Percentiles rank a stretch among this genome's conserved stretches.
Conservation (phyloP, 2,797 vertebrate genomes). For the Poecilia velifera region DNA sequence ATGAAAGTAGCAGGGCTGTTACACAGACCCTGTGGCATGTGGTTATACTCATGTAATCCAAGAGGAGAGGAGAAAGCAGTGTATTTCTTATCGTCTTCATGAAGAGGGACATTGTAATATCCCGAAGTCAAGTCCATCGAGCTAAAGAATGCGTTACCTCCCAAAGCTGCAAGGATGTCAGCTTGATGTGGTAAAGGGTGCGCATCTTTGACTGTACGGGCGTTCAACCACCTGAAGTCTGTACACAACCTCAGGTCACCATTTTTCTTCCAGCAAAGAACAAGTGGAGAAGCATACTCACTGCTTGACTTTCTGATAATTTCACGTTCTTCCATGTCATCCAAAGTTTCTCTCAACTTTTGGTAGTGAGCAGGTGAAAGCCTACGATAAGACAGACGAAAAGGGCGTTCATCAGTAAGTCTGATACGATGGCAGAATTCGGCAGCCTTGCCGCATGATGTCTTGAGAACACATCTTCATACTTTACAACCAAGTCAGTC, state of each 20-base stretch:
- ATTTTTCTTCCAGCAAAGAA: slow-evolving; percentile 22
- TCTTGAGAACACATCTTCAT: background rate
- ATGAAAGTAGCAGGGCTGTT: slow-evolving; percentile 12
- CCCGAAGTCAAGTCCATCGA: background rate
- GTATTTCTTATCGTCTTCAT: slow-evolving; percentile 2
- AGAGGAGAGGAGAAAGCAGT: background rate
- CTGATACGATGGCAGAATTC: background rate
- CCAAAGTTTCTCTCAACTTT: background rate
- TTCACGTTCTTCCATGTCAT: slow-evolving; percentile 6
- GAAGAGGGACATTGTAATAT: background rate
- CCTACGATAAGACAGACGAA: background rate
- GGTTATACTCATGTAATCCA: background rate
- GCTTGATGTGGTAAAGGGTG: background rate
- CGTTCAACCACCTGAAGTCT: slow-evolving; percentile 44
- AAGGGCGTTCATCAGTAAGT: background rate
- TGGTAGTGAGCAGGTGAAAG: background rate
- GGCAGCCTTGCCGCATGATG: background rate
- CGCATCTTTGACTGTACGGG: slow-evolving; percentile 8
- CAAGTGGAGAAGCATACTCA: background rate
- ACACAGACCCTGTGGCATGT: slow-evolving; percentile 8
- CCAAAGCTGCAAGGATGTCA: background rate
- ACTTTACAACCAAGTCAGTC: background rate
- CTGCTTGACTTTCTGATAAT: background rate
- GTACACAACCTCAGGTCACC: slow-evolving; percentile 24
- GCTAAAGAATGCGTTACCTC: background rate